Conservation (phyloP, 2,797 vertebrate genomes). For the Podargus strigoides region DNA sequence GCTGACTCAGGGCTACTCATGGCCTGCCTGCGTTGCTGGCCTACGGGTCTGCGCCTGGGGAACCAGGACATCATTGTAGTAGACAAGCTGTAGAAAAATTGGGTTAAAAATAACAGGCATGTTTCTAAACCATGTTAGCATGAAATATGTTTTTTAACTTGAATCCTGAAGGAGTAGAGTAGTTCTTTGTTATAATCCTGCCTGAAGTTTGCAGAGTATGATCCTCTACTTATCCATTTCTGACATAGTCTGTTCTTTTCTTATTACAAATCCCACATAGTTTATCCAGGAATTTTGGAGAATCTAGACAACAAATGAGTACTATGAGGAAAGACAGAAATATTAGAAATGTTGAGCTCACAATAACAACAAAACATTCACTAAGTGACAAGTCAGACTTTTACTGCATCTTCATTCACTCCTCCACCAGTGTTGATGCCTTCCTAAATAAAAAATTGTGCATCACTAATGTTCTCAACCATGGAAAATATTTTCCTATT, state of each 20-base stretch:
- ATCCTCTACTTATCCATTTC: not conserved
- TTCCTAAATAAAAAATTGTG: not conserved
- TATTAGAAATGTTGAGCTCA: not conserved
- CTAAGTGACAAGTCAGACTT: not conserved
- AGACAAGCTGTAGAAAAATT: not conserved
- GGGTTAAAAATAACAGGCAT: not conserved
- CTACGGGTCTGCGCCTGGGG: too few relatives aligned
- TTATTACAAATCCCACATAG: not conserved
- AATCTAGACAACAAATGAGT: not conserved
- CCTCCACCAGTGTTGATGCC: too few relatives aligned
- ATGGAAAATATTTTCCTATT: not conserved
- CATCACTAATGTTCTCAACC: not conserved
- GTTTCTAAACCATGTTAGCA: not conserved
- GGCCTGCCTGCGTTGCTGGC: too few relatives aligned
- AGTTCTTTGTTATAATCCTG: not conserved
- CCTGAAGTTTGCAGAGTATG: not conserved
- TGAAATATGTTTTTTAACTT: not conserved
- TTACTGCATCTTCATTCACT: not conserved
- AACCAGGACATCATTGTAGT: too few relatives aligned
- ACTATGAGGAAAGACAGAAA: not conserved
- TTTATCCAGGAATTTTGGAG: not conserved
- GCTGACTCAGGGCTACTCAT: too few relatives aligned
- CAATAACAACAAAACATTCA: not conserved
- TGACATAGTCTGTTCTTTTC: not conserved
- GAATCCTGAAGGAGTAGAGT: not conserved